A percentile compares a stretch with the other conserved stretches of the same genome.
Evolutionary conservation across 2,113 vertebrate genomes (phyloP).

Genomic region (Candoia aspera): DNA sequence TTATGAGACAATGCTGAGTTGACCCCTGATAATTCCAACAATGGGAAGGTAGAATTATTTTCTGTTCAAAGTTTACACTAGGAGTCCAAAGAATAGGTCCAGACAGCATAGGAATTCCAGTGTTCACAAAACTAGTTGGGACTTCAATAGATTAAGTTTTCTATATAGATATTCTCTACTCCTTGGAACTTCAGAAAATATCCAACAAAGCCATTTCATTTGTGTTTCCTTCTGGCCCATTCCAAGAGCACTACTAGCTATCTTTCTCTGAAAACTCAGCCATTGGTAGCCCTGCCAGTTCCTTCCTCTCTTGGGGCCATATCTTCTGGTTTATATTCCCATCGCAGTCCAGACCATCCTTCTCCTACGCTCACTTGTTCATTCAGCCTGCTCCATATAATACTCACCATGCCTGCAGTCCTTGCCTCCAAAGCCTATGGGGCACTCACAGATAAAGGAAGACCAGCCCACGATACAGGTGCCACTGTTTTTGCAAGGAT

Average conservation of each 20-base stretch:
- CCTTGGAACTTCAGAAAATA: not conserved
- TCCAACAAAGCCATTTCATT: not conserved
- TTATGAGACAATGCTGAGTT: no score
- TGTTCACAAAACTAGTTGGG: not conserved
- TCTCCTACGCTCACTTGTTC: no score
- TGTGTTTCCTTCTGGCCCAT: not conserved
- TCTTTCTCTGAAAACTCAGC: not conserved
- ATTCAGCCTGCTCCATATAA: not conserved
- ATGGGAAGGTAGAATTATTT: not conserved
- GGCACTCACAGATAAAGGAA: conserved; percentile 93
- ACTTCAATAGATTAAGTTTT: not conserved
- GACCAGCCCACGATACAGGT: conserved; percentile 92
- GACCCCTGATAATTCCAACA: no score
- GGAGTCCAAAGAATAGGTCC: not conserved
- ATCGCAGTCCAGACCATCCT: not conserved
- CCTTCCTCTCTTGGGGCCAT: not conserved
- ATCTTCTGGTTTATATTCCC: not conserved
- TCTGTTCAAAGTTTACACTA: not conserved
- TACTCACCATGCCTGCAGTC: conserved; percentile 92
- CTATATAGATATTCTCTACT: not conserved
- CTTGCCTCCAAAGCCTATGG: conserved; percentile 93
- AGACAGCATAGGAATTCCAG: not conserved
- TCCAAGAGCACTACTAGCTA: not conserved
- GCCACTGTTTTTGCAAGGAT: conserved; percentile 92
- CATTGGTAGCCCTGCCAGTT: no score